These are phyloP conservation scores for Phataginus tetradactyla DNA, from an alignment of 2,797 vertebrate species.

Conservation along the genomic window DNA sequence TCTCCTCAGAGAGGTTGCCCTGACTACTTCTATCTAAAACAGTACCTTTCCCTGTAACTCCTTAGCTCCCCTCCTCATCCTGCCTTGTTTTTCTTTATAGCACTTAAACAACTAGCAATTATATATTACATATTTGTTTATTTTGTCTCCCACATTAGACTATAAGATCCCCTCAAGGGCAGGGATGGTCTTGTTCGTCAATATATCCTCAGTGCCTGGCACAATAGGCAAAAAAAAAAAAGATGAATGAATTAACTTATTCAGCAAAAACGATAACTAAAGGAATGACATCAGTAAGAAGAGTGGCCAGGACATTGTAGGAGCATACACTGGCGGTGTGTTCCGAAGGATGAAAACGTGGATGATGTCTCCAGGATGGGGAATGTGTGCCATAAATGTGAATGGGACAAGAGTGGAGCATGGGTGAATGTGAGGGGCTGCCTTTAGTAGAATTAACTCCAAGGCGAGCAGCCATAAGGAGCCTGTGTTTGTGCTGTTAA, in stretches of 20 bases:
- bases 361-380: not conserved
- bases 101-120: not conserved
- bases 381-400: too few species aligned
- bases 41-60: not conserved
- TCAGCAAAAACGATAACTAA: not conserved
- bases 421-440: not conserved
- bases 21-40: not conserved
- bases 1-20: not conserved
- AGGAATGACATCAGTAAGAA: not conserved
- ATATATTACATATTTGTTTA: not conserved
- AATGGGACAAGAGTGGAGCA: not conserved
- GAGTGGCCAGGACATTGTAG: not conserved
- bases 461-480: not conserved
- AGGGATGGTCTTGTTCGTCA: not conserved
- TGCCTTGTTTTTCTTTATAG: not conserved
- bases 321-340: not conserved
- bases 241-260: not conserved
- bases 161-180: not conserved
- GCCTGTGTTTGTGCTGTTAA: not conserved
- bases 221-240: not conserved
- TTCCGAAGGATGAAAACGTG: not conserved
- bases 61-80: not conserved
- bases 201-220: not conserved
- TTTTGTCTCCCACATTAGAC: not conserved
- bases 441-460: not conserved